Evolutionary conservation across 2,888 invertebrate genomes (phyloP).

Genomic region (Habroteleia sp.): DNA sequence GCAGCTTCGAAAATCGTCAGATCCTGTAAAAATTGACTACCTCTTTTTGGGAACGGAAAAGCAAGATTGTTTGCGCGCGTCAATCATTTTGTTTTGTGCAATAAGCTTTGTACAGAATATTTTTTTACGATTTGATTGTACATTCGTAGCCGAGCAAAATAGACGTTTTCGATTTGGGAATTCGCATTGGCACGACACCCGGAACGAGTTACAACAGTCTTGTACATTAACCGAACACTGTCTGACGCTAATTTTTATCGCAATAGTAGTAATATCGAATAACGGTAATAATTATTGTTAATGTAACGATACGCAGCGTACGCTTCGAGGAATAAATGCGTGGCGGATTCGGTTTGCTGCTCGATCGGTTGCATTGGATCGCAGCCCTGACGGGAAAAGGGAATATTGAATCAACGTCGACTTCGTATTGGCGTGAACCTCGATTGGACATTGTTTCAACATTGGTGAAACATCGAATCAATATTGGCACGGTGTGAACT

Average conservation of each 20-base stretch:
- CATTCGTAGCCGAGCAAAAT: conserved; percentile 3
- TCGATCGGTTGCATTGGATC: neutral
- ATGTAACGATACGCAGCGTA: conserved; percentile 51
- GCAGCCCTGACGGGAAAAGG: too few species aligned
- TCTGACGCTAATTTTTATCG: conserved; percentile 50
- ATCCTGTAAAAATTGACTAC: conserved; percentile 32
- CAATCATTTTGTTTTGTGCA: conserved; percentile 10
- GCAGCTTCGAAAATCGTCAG: conserved; percentile 10
- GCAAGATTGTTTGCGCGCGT: neutral
- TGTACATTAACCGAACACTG: conserved; percentile 35
- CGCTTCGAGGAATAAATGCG: conserved; percentile 50
- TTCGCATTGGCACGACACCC: too few species aligned
- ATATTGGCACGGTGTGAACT: too few species aligned
- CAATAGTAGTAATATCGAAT: conserved; percentile 52
- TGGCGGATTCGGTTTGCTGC: conserved; percentile 9
- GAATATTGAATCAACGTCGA: too few species aligned
- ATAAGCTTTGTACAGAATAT: conserved; percentile 50
- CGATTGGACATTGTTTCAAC: too few species aligned
- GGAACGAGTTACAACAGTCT: conserved; percentile 5
- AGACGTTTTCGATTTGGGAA: too few species aligned
- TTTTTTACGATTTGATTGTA: conserved; percentile 35
- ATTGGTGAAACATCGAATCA: too few species aligned
- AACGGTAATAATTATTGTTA: conserved; percentile 55
- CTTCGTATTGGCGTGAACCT: too few species aligned
- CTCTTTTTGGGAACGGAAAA: conserved; percentile 27